Evolutionary conservation across 1,140 invertebrate species (phyloP), one percentile per base, ranked within the genome.

Genomic region (Argopecten irradians): DNA sequence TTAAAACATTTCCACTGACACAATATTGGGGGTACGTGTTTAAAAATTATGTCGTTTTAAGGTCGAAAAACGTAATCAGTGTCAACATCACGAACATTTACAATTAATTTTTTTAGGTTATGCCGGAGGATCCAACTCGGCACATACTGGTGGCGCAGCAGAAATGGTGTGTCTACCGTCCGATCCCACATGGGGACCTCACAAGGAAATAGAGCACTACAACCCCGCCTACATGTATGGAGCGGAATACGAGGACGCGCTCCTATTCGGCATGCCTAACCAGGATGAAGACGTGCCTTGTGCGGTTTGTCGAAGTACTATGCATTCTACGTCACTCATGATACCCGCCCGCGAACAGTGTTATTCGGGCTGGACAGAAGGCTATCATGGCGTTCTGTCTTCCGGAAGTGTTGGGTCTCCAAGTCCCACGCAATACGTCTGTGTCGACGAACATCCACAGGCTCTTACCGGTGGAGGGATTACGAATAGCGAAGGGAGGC

Each of bases 371-470:
- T 93, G 93, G 93, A 90, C 71, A 1, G 8, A 82, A 35, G 90
- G 91, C 84, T 93, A 93, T 46, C 34, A 34, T 19, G 93, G 93
- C 0, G 89, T 89, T 84, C 85, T 93, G 16, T 90, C 89, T 82
- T 86, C 89, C 19, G 87, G 85, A 35, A 35, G 83, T 33, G n/a
- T 87, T 22, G 35, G 39, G 32, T 86, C 90, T 85, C 19, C 55
- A 16, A 43, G 82, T 16, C 84, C 39, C 0, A 86, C 88, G 7
- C 32, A 90, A 32, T 92, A 41, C 46, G 34, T 87, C 19, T 92
- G 92, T 83, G 87, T 92, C 14, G 91, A 92, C 82, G 71, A 85
- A 14, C 34, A 86, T 55, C 88, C 90, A 22, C 88, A 91, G 16
- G 84, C 34, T n/a, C 36, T 88, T 1, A 32, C 84, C 0, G 88